Evolutionary conservation across 2,797 vertebrate species (phyloP).

Genomic region (Pantherophis vulpinus): DNA sequence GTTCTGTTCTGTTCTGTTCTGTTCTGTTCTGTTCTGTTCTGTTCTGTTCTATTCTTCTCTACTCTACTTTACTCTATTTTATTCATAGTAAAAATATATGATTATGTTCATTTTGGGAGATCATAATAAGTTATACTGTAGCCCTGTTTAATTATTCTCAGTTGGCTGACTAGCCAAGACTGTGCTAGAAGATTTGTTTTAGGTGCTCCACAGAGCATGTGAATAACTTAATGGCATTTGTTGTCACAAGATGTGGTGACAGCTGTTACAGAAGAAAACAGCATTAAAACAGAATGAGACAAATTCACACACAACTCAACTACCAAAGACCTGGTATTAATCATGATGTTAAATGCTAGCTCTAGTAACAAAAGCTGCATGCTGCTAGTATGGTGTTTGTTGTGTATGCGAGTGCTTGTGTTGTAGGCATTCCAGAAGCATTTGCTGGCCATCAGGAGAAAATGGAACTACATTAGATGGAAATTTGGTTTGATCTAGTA

Average conservation of each 20-base stretch:
- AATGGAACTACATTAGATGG: not conserved
- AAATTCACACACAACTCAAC: not conserved
- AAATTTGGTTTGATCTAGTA: not conserved
- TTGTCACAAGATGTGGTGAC: not conserved
- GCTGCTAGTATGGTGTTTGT: not conserved
- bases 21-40: too few relatives aligned
- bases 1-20: too few relatives aligned
- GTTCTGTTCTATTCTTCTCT: too few relatives aligned
- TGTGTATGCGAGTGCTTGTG: not conserved
- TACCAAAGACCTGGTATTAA: not conserved
- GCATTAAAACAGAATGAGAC: not conserved
- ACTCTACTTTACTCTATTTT: too few relatives aligned
- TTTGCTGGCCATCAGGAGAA: not conserved
- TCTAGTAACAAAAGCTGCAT: not conserved
- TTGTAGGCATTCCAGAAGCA: not conserved
- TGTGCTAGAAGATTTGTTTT: not conserved
- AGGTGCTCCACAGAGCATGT: not conserved
- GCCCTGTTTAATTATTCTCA: not conserved
- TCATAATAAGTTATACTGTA: not conserved
- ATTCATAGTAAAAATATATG: not conserved
- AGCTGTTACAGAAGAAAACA: not conserved
- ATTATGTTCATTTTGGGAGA: not conserved
- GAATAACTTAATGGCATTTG: not conserved
- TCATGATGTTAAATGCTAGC: not conserved
- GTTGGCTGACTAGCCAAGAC: not conserved